phyloP scores from a whole-genome alignment of 2,113 vertebrate species.

The Glaucidium brasilianum region DNA sequence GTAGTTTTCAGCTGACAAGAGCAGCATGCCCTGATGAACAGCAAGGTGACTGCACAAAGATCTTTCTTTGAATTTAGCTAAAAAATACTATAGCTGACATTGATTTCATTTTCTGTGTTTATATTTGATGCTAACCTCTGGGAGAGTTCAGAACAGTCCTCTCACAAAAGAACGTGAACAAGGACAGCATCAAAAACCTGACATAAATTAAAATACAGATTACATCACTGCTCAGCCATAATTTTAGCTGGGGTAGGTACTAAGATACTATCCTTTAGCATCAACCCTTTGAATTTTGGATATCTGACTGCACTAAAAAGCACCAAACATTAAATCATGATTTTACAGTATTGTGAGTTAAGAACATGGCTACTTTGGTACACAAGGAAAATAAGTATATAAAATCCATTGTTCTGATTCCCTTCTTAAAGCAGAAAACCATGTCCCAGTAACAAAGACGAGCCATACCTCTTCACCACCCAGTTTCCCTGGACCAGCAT shows the following conservation, averaged over 20 bases:
- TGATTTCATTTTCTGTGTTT: not conserved
- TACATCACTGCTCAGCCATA: not conserved
- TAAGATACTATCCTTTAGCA: not conserved
- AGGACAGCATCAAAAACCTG: not conserved
- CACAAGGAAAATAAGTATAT: not conserved
- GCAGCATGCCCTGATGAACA: not conserved
- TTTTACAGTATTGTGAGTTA: not conserved
- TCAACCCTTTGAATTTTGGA: not conserved
- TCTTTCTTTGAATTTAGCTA: not conserved
- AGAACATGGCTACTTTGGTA: not conserved
- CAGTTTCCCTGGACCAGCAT: slow-evolving; percentile 97
- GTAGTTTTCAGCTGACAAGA: not conserved
- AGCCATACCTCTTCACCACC: slow-evolving; percentile 93
- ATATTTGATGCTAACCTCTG: not conserved
- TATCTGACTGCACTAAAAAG: not conserved
- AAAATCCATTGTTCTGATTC: not conserved
- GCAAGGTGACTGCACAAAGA: not conserved
- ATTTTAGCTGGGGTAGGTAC: not conserved
- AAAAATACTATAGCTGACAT: not conserved
- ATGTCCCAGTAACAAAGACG: not conserved
- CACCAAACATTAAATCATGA: not conserved
- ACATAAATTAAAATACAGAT: not conserved
- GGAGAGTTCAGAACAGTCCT: not conserved
- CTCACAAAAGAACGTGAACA: not conserved
- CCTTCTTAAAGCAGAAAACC: not conserved